phyloP scores from a whole-genome alignment of 2,888 invertebrate genomes.

The Portevinia maculata region DNA sequence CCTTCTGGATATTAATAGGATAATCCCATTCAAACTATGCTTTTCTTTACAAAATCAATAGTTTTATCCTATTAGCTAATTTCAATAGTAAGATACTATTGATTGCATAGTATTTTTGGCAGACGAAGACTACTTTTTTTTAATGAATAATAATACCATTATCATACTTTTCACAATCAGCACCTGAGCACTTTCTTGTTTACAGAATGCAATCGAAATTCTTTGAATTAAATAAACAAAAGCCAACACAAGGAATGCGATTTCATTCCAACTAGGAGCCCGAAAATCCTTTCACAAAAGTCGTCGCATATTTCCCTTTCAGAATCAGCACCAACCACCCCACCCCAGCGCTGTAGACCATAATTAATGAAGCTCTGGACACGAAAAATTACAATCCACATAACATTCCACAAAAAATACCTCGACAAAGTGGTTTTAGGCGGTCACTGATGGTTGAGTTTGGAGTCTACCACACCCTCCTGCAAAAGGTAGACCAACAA shows the following conservation, averaged over 20 bases:
- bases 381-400: slow-evolving; percentile 74
- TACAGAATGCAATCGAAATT: background rate
- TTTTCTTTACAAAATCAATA: too few relatives aligned
- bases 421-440: slow-evolving; percentile 70
- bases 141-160: too few relatives aligned
- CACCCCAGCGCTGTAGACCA: slow-evolving; percentile 17
- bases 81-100: too few relatives aligned
- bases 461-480: slow-evolving; percentile 11
- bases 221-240: background rate
- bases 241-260: slow-evolving; percentile 9
- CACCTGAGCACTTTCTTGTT: too few relatives aligned
- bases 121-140: too few relatives aligned
- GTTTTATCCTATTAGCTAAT: too few relatives aligned
- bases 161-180: too few relatives aligned
- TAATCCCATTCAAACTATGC: too few relatives aligned
- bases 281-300: slow-evolving; percentile 28
- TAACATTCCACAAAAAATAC: slow-evolving; percentile 73
- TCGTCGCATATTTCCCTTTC: slow-evolving; percentile 30
- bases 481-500: slow-evolving; percentile 63
- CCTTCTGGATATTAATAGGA: too few relatives aligned
- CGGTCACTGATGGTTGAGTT: slow-evolving; percentile 30
- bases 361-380: slow-evolving; percentile 72
- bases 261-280: background rate
- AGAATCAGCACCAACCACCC: background rate
- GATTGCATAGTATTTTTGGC: too few relatives aligned